These are phyloP conservation scores for Dysdera silvatica DNA, from an alignment of 1,140 invertebrate genomes.

Conservation along the genomic window DNA sequence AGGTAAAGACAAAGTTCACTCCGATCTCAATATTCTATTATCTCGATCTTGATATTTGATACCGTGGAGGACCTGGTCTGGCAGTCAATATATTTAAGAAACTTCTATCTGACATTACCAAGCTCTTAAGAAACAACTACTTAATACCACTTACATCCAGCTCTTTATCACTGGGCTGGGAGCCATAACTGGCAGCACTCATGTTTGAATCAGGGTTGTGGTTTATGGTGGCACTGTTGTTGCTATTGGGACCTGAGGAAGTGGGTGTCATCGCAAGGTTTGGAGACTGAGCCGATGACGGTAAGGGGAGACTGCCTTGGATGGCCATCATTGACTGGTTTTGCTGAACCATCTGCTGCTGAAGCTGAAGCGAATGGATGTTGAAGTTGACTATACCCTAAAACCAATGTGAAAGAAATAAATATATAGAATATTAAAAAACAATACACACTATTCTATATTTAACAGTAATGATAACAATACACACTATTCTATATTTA, in stretches of 20 bases:
- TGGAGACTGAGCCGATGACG: conserved; percentile 14
- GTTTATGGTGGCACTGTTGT: conserved; percentile 19
- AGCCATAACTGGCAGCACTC: conserved; percentile 64
- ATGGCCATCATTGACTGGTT: conserved; percentile 26
- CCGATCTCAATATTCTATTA: too few species aligned
- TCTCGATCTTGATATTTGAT: too few species aligned
- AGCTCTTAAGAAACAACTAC: too few species aligned
- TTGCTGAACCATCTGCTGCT: conserved; percentile 25
- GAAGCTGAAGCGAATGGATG: conserved; percentile 23
- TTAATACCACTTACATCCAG: conserved; percentile 21
- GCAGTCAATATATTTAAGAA: too few species aligned
- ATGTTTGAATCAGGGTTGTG: conserved; percentile 86
- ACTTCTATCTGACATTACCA: too few species aligned
- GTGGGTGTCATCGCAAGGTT: conserved; percentile 20
- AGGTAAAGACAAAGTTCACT: too few species aligned
- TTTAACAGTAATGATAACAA: too few species aligned
- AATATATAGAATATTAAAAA: too few species aligned
- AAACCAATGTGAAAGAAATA: too few species aligned
- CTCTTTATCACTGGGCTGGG: conserved; percentile 88
- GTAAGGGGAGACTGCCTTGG: conserved; percentile 13
- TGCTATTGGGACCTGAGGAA: conserved; percentile 28
- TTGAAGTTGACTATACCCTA: conserved; percentile 30
- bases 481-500: too few species aligned
- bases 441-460: too few species aligned
- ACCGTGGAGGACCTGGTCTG: too few species aligned